Evolutionary conservation across 2,113 vertebrate genomes (phyloP).

Genomic region (Oncorhynchus gorbuscha): DNA sequence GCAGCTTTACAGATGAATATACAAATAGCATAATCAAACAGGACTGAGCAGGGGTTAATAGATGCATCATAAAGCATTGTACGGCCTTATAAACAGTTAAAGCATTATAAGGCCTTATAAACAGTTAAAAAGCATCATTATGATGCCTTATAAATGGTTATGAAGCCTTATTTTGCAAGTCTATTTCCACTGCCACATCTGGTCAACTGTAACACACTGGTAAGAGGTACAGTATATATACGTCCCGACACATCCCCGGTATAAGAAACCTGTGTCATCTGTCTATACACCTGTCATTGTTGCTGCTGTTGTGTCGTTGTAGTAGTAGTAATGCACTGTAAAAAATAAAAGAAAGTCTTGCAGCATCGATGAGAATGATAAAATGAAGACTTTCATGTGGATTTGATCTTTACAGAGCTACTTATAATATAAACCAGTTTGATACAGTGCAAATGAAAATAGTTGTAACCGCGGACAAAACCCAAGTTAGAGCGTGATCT

Average conservation of each 20-base stretch:
- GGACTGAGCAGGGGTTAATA: constrained; percentile 3
- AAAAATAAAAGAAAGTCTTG: constrained; percentile 14
- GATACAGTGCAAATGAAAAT: not conserved
- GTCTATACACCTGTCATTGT: not conserved
- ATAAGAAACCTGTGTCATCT: constrained; percentile 14
- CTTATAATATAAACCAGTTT: not conserved
- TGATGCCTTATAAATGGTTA: not conserved
- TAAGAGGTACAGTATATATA: not conserved
- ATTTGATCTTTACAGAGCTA: not conserved
- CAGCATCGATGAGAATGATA: constrained; percentile 19
- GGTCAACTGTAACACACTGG: constrained; percentile 29
- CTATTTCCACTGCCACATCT: constrained; percentile 16
- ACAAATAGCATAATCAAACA: not conserved
- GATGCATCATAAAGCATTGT: not conserved
- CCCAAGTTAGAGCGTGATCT: too few relatives aligned
- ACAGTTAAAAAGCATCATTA: not conserved
- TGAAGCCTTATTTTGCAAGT: constrained; percentile 8
- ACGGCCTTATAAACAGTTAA: too few relatives aligned
- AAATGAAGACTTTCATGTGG: constrained; percentile 18
- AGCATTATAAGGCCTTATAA: not conserved
- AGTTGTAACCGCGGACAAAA: too few relatives aligned
- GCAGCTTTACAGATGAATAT: constrained; percentile 10
- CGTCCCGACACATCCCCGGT: not conserved
- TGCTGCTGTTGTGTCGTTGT: constrained; percentile 4
- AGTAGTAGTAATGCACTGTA: not conserved